phyloP scores from a whole-genome alignment of 2,888 invertebrate species.

The Ectemnius lituratus region DNA sequence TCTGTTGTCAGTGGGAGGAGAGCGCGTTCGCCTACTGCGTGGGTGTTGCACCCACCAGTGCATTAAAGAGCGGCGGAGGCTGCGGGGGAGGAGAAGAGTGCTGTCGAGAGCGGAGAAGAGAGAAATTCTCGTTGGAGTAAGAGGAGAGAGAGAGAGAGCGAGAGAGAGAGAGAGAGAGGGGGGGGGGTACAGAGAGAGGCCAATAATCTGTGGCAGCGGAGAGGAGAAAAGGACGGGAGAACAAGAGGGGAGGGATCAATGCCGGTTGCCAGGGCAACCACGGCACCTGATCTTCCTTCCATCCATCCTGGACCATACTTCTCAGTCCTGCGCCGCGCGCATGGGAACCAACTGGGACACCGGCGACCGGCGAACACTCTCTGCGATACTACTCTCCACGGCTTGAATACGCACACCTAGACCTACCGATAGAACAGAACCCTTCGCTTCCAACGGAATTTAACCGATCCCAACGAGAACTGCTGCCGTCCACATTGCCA shows the following conservation, averaged over 20 bases:
- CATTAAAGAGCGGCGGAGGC: conserved; percentile 1
- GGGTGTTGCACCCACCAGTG: conserved; percentile 18
- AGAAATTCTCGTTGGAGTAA: not conserved
- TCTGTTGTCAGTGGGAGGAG: too few species aligned
- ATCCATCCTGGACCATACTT: conserved; percentile 66
- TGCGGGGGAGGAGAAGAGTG: conserved; percentile 4
- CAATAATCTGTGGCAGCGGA: conserved; percentile 45
- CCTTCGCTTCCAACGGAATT: too few species aligned
- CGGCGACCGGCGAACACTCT: too few species aligned
- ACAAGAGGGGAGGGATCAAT: conserved; percentile 75
- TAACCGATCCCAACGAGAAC: too few species aligned
- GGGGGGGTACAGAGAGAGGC: conserved; percentile 30
- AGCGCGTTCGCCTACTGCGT: conserved; percentile 8
- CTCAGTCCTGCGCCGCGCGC: conserved; percentile 52
- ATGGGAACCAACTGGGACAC: conserved; percentile 34
- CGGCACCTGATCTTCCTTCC: conserved; percentile 69
- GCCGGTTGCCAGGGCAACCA: conserved; percentile 76
- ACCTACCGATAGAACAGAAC: too few species aligned
- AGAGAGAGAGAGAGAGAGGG: conserved; percentile 6
- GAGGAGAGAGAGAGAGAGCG: conserved; percentile 6
- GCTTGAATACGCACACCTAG: too few species aligned
- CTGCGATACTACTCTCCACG: too few species aligned
- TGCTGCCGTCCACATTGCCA: too few species aligned
- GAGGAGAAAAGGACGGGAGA: conserved; percentile 54
- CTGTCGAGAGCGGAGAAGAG: not conserved